Evolutionary conservation across 2,888 invertebrate genomes (phyloP), one percentile per base, ranked within the genome.

Genomic region (Drosophila mettleri): DNA sequence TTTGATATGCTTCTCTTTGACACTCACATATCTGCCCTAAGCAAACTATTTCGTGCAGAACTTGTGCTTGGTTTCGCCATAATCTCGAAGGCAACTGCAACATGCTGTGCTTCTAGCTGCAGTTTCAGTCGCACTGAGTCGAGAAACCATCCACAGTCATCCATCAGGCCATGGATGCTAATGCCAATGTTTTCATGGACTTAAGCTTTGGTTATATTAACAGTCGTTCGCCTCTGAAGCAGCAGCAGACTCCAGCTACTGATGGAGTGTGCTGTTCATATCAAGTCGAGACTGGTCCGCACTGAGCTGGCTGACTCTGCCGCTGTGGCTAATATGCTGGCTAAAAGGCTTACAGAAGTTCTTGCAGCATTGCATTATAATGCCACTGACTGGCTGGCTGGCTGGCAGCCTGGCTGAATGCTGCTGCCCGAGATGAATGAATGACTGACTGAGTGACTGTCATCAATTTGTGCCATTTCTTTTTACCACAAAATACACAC

Each of bases 381-480:
- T 57, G n/a, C 20, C 49, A 49, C 24, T 38, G 59, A 41, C 16
- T 49, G 36, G 7, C 14, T 33, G 31, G 31, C 14, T 33, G 49
- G 14, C 0, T 51, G 57, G 12, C 10, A 18, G 18, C 2, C 10
- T 38, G 38, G 18, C 38, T 38, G 36, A 16, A 6, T 36, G 38
- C 9, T 36, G 39, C 39, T 22, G 39, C 3, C 39, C 20, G 39
- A 41, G 39, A 7, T 59, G 66, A 27, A 3, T 43, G 68, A 38
- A 6, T 60, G 41, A 55, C 3, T 69, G 71, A 45, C 58, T 58
- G 73, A 68, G 73, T 48, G 46, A 75, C 83, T 80, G 72, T 80
- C 83, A 82, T 86, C 86, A 82, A 80, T 86, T 83, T 82, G 80
- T 78, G 76, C 36, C 36, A 85, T 80, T 85, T 82, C 72, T 75